A percentile compares a stretch with the other conserved stretches of the same genome.
Evolutionary conservation across 2,888 invertebrate genomes (phyloP).

Genomic region (Tipula lateralis): DNA sequence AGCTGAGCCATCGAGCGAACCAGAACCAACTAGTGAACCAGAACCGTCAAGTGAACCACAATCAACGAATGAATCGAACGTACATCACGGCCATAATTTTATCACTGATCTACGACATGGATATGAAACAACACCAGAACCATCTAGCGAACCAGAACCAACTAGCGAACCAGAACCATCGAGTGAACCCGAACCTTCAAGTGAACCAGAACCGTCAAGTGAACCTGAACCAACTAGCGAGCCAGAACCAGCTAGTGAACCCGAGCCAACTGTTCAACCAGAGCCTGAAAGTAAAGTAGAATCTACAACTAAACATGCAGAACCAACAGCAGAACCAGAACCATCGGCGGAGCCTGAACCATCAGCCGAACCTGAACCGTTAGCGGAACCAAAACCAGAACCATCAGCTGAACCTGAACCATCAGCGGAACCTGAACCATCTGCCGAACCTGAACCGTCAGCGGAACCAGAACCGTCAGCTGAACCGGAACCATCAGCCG

Average conservation of each 20-base stretch:
- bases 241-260: conserved; percentile 34
- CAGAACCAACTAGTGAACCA: conserved; percentile 40
- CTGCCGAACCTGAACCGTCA: conserved; percentile 31
- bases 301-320: conserved; percentile 38
- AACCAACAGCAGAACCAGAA: conserved; percentile 34
- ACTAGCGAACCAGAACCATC: conserved; percentile 31
- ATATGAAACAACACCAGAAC: conserved; percentile 36
- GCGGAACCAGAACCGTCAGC: conserved; percentile 38
- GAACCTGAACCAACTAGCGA: conserved; percentile 32
- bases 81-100: background rate
- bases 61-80: conserved; percentile 28
- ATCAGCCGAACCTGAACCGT: background rate
- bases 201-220: background rate
- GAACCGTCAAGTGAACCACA: conserved; percentile 34
- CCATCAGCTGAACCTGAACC: conserved; percentile 40
- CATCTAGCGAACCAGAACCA: conserved; percentile 35
- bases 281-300: conserved; percentile 32
- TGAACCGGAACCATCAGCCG: background rate
- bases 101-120: background rate
- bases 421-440: conserved; percentile 30
- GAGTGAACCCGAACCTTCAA: conserved; percentile 39
- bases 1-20: conserved; percentile 33
- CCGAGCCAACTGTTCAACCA: background rate
- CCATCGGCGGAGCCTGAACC: no score
- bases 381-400: conserved; percentile 20